Base-by-base conservation (phyloP, 2,797 vertebrate genomes). In the Limosa lapponica region DNA sequence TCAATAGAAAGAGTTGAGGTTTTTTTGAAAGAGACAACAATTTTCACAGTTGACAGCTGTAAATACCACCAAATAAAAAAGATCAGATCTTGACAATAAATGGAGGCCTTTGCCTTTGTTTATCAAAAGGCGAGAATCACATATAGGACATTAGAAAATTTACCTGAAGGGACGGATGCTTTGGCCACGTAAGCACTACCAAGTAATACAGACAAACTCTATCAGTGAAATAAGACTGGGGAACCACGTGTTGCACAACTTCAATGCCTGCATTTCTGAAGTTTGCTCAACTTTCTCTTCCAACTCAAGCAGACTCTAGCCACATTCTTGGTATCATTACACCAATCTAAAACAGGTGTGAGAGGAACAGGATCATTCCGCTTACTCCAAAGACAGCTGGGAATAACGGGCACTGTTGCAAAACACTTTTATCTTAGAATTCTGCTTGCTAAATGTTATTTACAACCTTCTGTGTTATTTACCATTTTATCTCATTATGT, bases 401-500 rank as follows among this genome's bases (percentile, higher is more conserved):
- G 90, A 96, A 90, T 79, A 79, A 74, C 34, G 86, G 66, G 74
- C 73, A 70, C 57, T 87, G 44, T 70, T 93, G 80, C 55, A 70
- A 51, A 95, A 77, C 59, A 94, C 77, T 96, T 94, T 85, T 90
- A 80, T 87, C 90, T 82, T 73, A 80, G n/a, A 80, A 87, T 87
- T 92, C 71, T 92, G 71, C 83, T 97, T 96, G 95, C 94, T 97
- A 98, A 96, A 97, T 96, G 93, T 89, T 90, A 95, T 97, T 91
- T 95, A 95, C 77, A 93, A 67, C 94, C 92, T 79, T 93, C 84
- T 93, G 67, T 41, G 87, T 97, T 97, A 96, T 95, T 97, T 97
- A 97, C 96, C 92, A 96, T 95, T 93, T 97, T 93, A 96, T 95
- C 93, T 96, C 88, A 97, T 97, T 97, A 98, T 43, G 69, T 96